Evolutionary conservation across 2,113 vertebrate species (phyloP).

Genomic region (Periophthalmodon schlosseri): DNA sequence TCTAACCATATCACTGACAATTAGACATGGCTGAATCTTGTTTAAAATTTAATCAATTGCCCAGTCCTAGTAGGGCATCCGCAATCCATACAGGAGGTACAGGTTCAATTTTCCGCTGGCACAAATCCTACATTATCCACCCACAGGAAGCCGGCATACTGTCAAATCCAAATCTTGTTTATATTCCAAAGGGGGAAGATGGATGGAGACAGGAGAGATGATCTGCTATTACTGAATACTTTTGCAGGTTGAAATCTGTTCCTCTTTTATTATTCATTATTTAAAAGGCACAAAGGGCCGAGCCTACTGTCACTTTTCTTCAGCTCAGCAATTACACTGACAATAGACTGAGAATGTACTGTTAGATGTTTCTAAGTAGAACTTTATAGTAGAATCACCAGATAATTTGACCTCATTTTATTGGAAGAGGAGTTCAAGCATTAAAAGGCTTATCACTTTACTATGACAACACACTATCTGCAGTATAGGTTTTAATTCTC

Average conservation of each 20-base stretch:
- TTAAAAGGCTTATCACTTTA: background rate
- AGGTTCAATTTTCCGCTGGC: background rate
- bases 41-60: too few species aligned
- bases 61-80: background rate
- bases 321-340: background rate
- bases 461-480: too few species aligned
- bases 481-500: too few species aligned
- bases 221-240: background rate
- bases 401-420: background rate
- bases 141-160: background rate
- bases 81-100: background rate
- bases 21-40: too few species aligned
- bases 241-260: background rate
- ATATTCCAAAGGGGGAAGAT: background rate
- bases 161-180: background rate
- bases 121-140: background rate
- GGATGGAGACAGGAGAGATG: background rate
- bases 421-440: too few species aligned
- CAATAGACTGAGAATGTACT: background rate
- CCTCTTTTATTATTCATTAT: background rate
- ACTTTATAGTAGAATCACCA: background rate
- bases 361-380: background rate
- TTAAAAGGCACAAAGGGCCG: background rate
- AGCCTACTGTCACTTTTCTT: background rate
- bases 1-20: too few species aligned